Base-by-base conservation (phyloP, 92 coral and sea anemone genomes). In the Actinernus sp. region DNA sequence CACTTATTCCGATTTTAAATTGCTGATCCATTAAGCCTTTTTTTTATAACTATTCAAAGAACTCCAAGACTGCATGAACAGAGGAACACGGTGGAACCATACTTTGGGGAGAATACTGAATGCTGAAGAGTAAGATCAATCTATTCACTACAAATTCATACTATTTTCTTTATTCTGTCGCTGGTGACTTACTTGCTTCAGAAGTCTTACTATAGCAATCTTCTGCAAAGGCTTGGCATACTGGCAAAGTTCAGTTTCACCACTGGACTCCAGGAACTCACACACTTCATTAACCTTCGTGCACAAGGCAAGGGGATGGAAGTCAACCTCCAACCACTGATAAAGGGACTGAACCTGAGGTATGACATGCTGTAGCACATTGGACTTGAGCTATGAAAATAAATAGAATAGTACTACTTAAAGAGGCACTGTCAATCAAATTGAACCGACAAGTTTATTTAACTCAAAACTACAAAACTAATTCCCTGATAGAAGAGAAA, bases 151-250 rank as follows among this genome's bases (percentile, higher is more conserved):
- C n/a, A n/a, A n/a, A n/a, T n/a, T n/a, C n/a, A n/a, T n/a, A n/a
- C n/a, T n/a, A n/a, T n/a, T n/a, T n/a, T n/a, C n/a, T n/a, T n/a
- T n/a, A n/a, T n/a, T n/a, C n/a, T n/a, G n/a, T n/a, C n/a, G n/a
- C n/a, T n/a, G n/a, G n/a, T n/a, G n/a, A 4, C 46, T 5, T 24
- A 93, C 98, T 97, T 93, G 98, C 61, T 93, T 93, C 48, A 93
- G 67, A 16, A 93, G 84, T 40, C 96, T 71, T 49, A 79, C 87
- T 2, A 93, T 79, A 23, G 97, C 81, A 37, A 94, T 89, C 45
- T 87, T 82, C 58, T 94, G 95, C 36, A 94, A 50, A 10, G 98
- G 97, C 52, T 87, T 76, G 41, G 82, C 69, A 51, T 94, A 94
- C 51, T 75, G 79, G 4, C 63, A 27, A 18, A 94, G 46, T 1